phyloP scores from a whole-genome alignment of 2,113 vertebrate species.

The Apteryx mantelli region DNA sequence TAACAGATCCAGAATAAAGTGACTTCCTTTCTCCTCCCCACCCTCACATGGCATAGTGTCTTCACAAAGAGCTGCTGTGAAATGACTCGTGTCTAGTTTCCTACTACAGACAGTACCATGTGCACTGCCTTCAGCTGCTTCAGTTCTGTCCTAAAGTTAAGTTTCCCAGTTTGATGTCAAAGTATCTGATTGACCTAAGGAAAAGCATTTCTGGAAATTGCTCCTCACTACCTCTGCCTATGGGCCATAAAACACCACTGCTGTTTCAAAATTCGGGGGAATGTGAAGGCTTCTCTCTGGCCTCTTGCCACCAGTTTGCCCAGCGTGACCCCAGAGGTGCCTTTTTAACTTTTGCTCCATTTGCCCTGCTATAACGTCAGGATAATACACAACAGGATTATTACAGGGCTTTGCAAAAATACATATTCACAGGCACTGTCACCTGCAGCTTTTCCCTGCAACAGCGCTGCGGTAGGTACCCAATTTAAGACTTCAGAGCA shows the following conservation, averaged over 20 bases:
- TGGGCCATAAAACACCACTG: accelerated
- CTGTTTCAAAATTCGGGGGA: accelerated
- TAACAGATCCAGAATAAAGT: background rate
- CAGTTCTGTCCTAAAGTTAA: background rate
- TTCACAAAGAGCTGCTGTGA: background rate
- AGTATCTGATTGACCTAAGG: too few relatives aligned
- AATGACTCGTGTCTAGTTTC: accelerated
- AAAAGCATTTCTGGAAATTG: background rate
- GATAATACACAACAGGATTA: too few relatives aligned
- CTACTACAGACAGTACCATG: accelerated
- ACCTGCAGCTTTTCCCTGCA: too few relatives aligned
- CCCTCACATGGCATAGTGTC: accelerated
- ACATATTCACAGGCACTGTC: too few relatives aligned
- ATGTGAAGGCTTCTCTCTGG: too few relatives aligned
- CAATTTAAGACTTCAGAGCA: background rate
- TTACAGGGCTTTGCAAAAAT: too few relatives aligned
- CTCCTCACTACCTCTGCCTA: background rate
- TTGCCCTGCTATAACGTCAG: too few relatives aligned
- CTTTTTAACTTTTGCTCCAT: too few relatives aligned
- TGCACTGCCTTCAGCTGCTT: background rate
- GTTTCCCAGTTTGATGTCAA: background rate
- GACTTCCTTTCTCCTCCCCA: background rate
- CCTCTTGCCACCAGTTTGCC: too few relatives aligned
- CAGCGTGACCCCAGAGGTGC: too few relatives aligned
- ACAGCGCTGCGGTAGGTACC: accelerated